phyloP scores from a whole-genome alignment of 2,113 vertebrate species.

The Eupsittula cactorum region DNA sequence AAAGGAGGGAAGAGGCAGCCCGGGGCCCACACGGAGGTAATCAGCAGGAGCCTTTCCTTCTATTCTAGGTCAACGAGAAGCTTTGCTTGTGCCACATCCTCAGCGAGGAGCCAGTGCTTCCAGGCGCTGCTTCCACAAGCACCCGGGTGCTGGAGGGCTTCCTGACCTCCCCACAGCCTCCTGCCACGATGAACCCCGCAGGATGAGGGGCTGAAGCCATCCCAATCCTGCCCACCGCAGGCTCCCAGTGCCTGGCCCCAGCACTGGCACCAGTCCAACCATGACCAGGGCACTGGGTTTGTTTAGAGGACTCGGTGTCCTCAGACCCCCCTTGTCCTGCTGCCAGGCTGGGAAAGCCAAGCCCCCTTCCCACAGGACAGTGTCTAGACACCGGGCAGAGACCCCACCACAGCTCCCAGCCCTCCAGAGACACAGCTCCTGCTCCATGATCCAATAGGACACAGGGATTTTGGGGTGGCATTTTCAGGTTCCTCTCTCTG shows the following conservation, averaged over 20 bases:
- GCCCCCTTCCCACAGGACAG: neutral
- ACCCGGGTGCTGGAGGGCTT: fast-evolving
- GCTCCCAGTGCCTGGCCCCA: neutral
- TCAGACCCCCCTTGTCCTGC: neutral
- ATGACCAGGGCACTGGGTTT: neutral
- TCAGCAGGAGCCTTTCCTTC: neutral
- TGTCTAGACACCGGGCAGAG: neutral
- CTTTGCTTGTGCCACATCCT: neutral
- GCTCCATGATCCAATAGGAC: fast-evolving
- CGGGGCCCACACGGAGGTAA: neutral
- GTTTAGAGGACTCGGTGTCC: neutral
- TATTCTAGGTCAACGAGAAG: neutral
- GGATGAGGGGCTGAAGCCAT: neutral
- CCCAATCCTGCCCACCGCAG: fast-evolving
- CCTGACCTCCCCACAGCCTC: neutral
- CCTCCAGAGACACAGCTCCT: neutral
- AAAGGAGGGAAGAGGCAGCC: neutral
- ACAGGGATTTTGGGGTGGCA: fast-evolving
- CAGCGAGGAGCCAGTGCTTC: neutral
- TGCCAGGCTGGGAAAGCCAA: neutral
- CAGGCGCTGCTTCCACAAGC: neutral
- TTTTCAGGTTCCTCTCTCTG: neutral
- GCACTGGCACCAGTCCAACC: neutral
- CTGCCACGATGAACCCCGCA: fast-evolving
- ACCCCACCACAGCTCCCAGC: neutral